Base-by-base conservation (phyloP, 2,113 vertebrate genomes). In the Burhinus oedicnemus region DNA sequence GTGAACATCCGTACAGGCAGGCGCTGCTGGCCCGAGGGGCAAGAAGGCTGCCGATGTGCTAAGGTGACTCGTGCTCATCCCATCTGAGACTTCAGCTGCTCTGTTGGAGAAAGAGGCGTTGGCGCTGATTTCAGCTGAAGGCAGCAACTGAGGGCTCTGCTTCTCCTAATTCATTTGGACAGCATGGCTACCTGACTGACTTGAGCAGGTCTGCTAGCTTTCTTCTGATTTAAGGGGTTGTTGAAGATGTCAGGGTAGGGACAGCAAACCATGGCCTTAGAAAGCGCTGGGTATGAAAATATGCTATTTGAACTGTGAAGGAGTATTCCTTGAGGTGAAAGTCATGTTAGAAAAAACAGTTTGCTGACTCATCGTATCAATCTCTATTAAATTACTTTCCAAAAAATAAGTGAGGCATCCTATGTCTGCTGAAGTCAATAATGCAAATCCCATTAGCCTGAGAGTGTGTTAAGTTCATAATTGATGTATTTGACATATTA, bases 381-480 rank as follows among this genome's bases (percentile, higher is more conserved):
- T 42, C 2, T 49, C n/a, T 42, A 4, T 76, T 57, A 40, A 49
- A 70, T 79, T 69, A 8, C 32, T 65, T 84, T 44, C 36, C 25
- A 61, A 87, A 87, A 91, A 83, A 74, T 13, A 61, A 76, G 27
- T n/a, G 23, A 82, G 49, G 70, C 54, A 61, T 72, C 77, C 49
- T 51, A 5, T 23, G 27, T 69, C 61, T 91, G 34, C 38, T 76
- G 74, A 54, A 89, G 74, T 83, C 32, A 92, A 38, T 81, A 78
- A 89, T 32, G 45, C 61, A 94, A 69, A n/a, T 95, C 36, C 62
- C 34, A 17, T 94, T 94, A 92, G 36, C 61, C 58, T 93, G 66
- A 72, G 47, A 64, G 58, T 29, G 45, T 86, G 61, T 65, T 76
- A 83, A 76, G 36, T 66, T 95, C 34, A 30, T 83, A 89, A 89